phyloP scores from a whole-genome alignment of 2,113 vertebrate genomes.

The Agapornis roseicollis region DNA sequence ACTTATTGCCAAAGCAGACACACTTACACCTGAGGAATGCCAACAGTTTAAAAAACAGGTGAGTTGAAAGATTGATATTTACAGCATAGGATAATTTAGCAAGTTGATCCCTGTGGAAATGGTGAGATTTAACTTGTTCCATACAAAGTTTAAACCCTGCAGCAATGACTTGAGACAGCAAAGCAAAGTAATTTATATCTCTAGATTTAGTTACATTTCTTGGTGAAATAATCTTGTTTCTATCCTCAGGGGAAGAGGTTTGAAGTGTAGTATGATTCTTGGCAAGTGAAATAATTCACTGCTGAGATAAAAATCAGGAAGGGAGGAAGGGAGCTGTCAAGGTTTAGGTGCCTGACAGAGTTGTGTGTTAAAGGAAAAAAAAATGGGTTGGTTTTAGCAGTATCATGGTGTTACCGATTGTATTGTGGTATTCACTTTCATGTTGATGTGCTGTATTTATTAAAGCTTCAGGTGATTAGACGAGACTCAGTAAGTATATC shows the following conservation, averaged over 20 bases:
- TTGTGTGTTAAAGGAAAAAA: neutral
- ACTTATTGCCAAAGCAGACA: conserved; percentile 99
- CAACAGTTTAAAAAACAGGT: conserved; percentile 99
- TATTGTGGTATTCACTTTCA: neutral
- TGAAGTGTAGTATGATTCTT: conserved; percentile 12
- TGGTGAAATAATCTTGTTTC: conserved; percentile 28
- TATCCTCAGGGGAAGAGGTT: conserved; percentile 31
- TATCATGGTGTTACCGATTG: neutral
- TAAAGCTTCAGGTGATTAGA: neutral
- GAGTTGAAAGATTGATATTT: conserved; percentile 31
- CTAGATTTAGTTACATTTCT: conserved; percentile 53
- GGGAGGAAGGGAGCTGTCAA: neutral
- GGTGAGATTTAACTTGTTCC: neutral
- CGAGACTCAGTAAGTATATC: neutral
- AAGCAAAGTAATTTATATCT: conserved; percentile 46
- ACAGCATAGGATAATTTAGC: neutral
- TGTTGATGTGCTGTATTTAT: neutral
- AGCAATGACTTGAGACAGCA: conserved; percentile 29
- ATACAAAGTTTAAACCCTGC: conserved; percentile 9
- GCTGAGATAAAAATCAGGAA: conserved; percentile 45
- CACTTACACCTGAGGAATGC: conserved; percentile 97
- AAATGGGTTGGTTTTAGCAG: neutral
- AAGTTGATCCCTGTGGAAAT: neutral
- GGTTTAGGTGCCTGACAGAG: neutral
- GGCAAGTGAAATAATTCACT: conserved; percentile 35